phyloP scores from a whole-genome alignment of 37 sponge, comb jelly and placozoan genomes.

The Agelas oroides region DNA sequence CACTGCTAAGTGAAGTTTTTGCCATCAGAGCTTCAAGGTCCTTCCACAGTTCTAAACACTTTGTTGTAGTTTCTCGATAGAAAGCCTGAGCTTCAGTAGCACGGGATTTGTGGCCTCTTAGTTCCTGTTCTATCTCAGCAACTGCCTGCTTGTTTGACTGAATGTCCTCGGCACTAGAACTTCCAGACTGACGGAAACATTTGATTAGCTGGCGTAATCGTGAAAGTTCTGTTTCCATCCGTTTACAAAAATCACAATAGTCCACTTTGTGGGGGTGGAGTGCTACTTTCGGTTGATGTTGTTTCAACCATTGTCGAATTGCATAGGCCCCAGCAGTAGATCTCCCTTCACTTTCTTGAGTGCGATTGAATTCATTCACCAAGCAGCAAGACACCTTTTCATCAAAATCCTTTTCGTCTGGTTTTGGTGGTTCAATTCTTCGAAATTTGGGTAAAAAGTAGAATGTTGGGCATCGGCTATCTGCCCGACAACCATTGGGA shows the following conservation, averaged over 20 bases:
- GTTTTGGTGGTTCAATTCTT: constrained; percentile 18
- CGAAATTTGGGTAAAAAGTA: constrained; percentile 31
- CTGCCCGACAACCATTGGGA: constrained; percentile 36
- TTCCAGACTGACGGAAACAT: no score
- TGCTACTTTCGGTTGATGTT: constrained; percentile 18
- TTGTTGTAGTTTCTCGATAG: no score
- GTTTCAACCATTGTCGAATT: constrained; percentile 12
- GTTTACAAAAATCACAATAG: constrained; percentile 36
- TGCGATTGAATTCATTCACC: constrained; percentile 13
- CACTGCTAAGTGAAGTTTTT: no score
- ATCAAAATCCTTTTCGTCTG: constrained; percentile 5
- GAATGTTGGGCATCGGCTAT: constrained; percentile 16
- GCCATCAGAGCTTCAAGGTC: no score
- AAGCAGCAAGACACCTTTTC: neutral
- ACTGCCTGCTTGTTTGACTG: no score
- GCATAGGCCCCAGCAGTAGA: neutral
- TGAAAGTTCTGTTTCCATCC: constrained; percentile 12
- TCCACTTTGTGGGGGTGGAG: constrained; percentile 31
- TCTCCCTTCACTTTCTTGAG: constrained; percentile 9
- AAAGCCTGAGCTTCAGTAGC: no score
- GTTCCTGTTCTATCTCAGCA: no score
- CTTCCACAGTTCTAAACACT: no score
- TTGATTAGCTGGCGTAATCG: no score
- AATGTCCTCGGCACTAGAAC: no score
- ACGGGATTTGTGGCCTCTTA: no score